These are phyloP conservation scores for Spinus olivaceus DNA, from an alignment of 2,797 vertebrate genomes.

Conservation along the genomic window DNA sequence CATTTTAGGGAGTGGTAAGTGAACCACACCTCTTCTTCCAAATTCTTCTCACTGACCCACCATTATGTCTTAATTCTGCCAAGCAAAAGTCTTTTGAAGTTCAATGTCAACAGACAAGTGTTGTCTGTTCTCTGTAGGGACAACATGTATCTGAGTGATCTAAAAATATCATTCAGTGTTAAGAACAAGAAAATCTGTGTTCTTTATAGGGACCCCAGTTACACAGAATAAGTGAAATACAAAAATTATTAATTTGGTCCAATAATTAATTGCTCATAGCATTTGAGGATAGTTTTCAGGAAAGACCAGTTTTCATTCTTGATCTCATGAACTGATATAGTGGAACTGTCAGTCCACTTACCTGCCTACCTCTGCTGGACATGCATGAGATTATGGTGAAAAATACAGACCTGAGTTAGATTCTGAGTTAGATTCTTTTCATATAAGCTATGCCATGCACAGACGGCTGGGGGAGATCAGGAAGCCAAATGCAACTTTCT, in stretches of 20 bases:
- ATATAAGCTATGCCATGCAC: neutral
- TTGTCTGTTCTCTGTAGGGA: conserved; percentile 25
- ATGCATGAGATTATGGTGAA: neutral
- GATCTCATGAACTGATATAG: neutral
- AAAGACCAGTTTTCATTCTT: neutral
- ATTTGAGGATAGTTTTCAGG: neutral
- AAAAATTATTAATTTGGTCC: neutral
- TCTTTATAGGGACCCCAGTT: neutral
- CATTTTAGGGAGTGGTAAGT: neutral
- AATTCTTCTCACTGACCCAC: neutral
- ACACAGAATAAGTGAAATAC: neutral
- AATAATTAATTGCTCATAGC: neutral
- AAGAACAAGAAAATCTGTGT: neutral
- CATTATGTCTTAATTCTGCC: neutral
- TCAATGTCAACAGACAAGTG: conserved; percentile 14
- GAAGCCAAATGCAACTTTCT: neutral
- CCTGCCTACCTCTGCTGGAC: neutral
- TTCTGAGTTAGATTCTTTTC: neutral
- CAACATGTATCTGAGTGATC: conserved; percentile 10
- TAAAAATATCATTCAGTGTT: conserved; percentile 10
- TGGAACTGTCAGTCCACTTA: neutral
- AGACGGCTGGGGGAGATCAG: neutral
- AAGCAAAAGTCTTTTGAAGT: conserved; percentile 1
- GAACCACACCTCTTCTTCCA: neutral
- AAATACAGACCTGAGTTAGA: neutral